These are phyloP conservation scores for Steinernema feltiae DNA, from an alignment of 1,140 invertebrate genomes.

Conservation along the genomic window DNA sequence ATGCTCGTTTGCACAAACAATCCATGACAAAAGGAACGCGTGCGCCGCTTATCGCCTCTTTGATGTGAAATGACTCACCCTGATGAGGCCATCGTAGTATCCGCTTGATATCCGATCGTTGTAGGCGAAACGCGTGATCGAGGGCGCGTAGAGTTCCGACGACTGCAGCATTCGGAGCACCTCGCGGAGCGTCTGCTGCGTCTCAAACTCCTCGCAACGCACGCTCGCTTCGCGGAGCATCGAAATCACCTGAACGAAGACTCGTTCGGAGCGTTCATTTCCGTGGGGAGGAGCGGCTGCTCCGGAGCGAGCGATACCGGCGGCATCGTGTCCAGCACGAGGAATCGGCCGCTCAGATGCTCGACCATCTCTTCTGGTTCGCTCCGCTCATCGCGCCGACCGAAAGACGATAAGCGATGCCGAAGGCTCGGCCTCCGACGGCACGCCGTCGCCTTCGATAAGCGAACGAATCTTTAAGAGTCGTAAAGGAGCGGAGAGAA, in stretches of 20 bases:
- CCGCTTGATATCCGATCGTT: conserved; percentile 56
- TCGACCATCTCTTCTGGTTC: background rate
- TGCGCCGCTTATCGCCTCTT: background rate
- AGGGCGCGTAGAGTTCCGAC: conserved; percentile 50
- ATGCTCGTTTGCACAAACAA: too few species aligned
- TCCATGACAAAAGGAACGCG: too few species aligned
- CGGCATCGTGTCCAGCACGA: background rate
- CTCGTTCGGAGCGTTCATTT: background rate
- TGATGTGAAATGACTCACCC: conserved; percentile 37
- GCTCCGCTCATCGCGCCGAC: background rate
- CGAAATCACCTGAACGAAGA: conserved; percentile 21
- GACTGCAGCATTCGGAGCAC: conserved; percentile 40
- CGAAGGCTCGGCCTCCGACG: too few species aligned
- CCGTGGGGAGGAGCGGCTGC: background rate
- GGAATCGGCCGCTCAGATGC: background rate
- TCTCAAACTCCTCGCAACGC: background rate
- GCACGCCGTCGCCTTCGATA: too few species aligned
- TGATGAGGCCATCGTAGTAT: conserved; percentile 56
- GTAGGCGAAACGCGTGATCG: conserved; percentile 50
- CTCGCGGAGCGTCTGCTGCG: conserved; percentile 4
- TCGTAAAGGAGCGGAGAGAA: too few species aligned
- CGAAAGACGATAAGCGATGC: too few species aligned
- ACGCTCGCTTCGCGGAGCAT: conserved; percentile 30
- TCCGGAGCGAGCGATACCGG: background rate
- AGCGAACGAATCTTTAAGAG: too few species aligned